A percentile compares a stretch with the other conserved stretches of the same genome.
Conservation (phyloP, 2,888 invertebrate species). For the Cheilosia soror region DNA sequence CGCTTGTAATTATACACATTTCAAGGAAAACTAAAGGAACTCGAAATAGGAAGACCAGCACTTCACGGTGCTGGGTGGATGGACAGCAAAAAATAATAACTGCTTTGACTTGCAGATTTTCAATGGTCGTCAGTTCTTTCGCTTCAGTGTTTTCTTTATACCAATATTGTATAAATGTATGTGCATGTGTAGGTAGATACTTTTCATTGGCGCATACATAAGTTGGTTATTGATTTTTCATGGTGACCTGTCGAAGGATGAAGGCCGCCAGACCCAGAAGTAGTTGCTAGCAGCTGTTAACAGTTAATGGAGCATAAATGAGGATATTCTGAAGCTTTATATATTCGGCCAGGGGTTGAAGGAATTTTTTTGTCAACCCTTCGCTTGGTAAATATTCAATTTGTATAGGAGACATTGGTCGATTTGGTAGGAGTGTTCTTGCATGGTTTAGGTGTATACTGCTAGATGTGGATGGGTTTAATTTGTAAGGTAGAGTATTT, state of each 20-base stretch:
- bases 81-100: slow-evolving; percentile 58
- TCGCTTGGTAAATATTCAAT: slow-evolving; percentile 68
- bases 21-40: background rate
- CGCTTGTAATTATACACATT: slow-evolving; percentile 55
- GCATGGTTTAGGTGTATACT: slow-evolving; percentile 2
- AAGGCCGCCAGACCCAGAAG: slow-evolving; percentile 43
- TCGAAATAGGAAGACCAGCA: background rate
- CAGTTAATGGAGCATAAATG: slow-evolving; percentile 69
- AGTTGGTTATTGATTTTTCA: slow-evolving; percentile 65
- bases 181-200: background rate
- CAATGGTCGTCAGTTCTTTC: slow-evolving; percentile 39
- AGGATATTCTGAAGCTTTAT: slow-evolving; percentile 31
- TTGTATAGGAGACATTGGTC: slow-evolving; percentile 51
- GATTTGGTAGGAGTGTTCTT: slow-evolving; percentile 43
- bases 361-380: slow-evolving; percentile 39
- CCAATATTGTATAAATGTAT: no score
- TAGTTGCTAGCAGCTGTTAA: slow-evolving; percentile 65
- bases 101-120: slow-evolving; percentile 72
- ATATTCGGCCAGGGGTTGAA: slow-evolving; percentile 2
- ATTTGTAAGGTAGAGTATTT: slow-evolving; percentile 40
- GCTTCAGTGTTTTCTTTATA: slow-evolving; percentile 33
- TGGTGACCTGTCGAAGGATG: slow-evolving; percentile 63
- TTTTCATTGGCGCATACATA: slow-evolving; percentile 13
- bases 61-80: slow-evolving; percentile 8
- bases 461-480: slow-evolving; percentile 25